These are phyloP conservation scores for Dunckerocampus dactyliophorus DNA, from an alignment of 2,113 vertebrate species.

Conservation along the genomic window DNA sequence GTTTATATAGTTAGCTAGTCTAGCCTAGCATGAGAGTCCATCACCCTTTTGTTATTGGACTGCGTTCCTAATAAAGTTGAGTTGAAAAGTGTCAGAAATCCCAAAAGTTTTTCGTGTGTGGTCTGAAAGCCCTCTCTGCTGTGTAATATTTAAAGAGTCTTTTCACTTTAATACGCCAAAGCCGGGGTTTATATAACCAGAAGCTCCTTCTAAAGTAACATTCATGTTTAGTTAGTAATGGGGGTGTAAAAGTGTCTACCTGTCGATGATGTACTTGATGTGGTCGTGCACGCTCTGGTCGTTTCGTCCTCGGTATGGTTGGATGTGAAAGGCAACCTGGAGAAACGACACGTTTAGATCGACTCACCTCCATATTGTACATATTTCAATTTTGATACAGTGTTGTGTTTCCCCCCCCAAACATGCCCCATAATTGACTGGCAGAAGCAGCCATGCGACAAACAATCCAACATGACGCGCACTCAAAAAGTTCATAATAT, in stretches of 20 bases:
- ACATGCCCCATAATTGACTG: neutral
- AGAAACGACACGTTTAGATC: constrained; percentile 16
- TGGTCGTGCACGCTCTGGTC: constrained; percentile 85
- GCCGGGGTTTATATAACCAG: constrained; percentile 25
- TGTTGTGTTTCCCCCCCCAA: neutral
- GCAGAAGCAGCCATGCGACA: constrained; percentile 13
- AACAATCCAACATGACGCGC: constrained; percentile 29
- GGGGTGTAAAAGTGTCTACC: constrained; percentile 62
- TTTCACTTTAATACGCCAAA: constrained; percentile 4
- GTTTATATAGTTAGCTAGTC: too few relatives aligned
- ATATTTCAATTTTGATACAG: neutral
- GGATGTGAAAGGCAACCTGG: constrained; percentile 87
- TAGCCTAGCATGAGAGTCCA: too few relatives aligned
- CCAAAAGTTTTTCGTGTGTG: too few relatives aligned
- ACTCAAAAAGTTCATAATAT: constrained; percentile 40
- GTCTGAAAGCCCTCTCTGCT: too few relatives aligned
- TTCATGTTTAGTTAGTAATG: constrained; percentile 24
- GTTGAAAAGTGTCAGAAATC: too few relatives aligned
- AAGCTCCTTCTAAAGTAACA: constrained; percentile 25
- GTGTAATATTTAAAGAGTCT: neutral
- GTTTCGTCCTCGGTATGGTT: constrained; percentile 82
- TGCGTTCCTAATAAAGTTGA: too few relatives aligned
- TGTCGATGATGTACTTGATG: constrained; percentile 89
- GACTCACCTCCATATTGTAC: neutral
- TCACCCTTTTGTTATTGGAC: too few relatives aligned